Evolutionary conservation across 2,888 invertebrate genomes (phyloP).

Genomic region (Nephrotoma appendiculata): DNA sequence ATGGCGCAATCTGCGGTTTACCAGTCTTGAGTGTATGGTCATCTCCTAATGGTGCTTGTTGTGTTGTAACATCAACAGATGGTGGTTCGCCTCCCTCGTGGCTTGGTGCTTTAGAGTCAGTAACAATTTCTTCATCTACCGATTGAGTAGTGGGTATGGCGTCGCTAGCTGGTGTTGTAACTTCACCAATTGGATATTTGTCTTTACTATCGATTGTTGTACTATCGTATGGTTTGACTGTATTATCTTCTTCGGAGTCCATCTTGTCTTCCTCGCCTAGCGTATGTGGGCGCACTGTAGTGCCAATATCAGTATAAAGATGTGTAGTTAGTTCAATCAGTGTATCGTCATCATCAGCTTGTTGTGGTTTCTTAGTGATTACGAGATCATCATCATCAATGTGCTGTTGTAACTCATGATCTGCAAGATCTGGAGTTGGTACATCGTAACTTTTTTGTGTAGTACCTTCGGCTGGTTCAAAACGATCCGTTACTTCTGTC

Average conservation of each 20-base stretch:
- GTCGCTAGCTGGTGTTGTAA: background rate
- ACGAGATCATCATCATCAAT: background rate
- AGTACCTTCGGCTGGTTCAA: slow-evolving; percentile 7
- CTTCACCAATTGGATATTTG: background rate
- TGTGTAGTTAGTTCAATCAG: background rate
- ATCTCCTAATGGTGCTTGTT: background rate
- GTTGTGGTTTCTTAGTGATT: background rate
- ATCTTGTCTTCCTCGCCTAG: background rate
- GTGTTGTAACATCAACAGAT: background rate
- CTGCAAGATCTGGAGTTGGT: slow-evolving; percentile 11
- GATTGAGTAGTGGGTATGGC: background rate
- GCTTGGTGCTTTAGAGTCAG: background rate
- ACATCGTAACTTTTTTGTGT: slow-evolving; percentile 9
- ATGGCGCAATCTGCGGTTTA: background rate
- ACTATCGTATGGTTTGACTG: background rate
- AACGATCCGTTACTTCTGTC: slow-evolving; percentile 1
- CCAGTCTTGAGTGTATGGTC: background rate
- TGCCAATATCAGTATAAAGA: background rate
- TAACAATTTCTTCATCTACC: background rate
- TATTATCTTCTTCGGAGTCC: background rate
- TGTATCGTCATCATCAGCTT: background rate
- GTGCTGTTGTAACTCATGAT: slow-evolving; percentile 10
- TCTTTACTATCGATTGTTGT: slow-evolving; percentile 5
- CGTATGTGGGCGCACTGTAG: background rate
- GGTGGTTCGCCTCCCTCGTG: background rate